Evolutionary conservation across 2,113 vertebrate genomes (phyloP).

Genomic region (Fregata magnificens): DNA sequence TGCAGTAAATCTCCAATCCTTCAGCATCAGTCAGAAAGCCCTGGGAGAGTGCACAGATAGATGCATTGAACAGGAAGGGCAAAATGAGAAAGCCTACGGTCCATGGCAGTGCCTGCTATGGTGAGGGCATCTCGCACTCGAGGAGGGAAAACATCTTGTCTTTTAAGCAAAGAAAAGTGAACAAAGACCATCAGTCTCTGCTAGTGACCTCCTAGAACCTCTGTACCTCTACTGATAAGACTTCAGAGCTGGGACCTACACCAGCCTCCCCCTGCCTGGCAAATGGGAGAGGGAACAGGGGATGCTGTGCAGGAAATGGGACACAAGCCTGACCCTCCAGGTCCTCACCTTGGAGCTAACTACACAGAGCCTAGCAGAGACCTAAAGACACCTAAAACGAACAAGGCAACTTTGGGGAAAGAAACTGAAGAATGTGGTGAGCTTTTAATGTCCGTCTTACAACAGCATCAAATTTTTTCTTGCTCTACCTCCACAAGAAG

Average conservation of each 20-base stretch:
- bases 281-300: background rate
- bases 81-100: background rate
- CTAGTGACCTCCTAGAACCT: background rate
- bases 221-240: background rate
- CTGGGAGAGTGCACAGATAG: background rate
- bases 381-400: background rate
- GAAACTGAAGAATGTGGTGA: rapidly evolving
- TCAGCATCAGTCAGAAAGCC: background rate
- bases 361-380: rapidly evolving
- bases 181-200: background rate
- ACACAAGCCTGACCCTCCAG: background rate
- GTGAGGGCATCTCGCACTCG: background rate
- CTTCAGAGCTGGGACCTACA: background rate
- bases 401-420: background rate
- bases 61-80: background rate
- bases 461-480: background rate
- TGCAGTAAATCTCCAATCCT: background rate
- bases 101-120: background rate
- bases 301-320: background rate
- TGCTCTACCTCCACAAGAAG: background rate
- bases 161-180: background rate
- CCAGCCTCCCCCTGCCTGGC: background rate
- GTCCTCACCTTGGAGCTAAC: background rate
- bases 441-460: background rate
- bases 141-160: background rate